These are phyloP conservation scores for Gasterosteus aculeatus DNA, from an alignment of 2,113 vertebrate genomes.

Conservation along the genomic window DNA sequence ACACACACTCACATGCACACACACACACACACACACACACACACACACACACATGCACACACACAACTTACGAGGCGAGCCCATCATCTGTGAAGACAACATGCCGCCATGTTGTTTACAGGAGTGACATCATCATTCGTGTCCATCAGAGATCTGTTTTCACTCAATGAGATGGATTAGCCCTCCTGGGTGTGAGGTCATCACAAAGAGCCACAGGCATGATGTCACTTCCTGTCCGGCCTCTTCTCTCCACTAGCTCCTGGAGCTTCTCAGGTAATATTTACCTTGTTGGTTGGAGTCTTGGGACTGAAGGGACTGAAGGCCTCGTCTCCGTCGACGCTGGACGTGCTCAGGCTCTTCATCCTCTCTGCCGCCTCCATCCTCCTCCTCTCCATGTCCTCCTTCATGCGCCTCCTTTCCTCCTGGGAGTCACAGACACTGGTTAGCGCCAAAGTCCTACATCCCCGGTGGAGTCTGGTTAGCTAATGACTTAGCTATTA, in stretches of 20 bases:
- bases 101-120: constrained; percentile 28
- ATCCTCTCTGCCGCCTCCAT: constrained; percentile 79
- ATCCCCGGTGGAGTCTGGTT: background rate
- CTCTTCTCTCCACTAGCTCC: background rate
- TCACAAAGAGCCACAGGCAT: background rate
- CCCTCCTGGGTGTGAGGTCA: background rate
- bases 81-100: constrained; percentile 66
- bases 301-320: constrained; percentile 78
- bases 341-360: constrained; percentile 76
- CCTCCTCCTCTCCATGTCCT: constrained; percentile 81
- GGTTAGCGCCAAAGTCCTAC: background rate
- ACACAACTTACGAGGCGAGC: constrained; percentile 71
- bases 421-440: constrained; percentile 70
- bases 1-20: constrained; percentile 11
- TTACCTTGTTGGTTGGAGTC: constrained; percentile 83
- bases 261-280: background rate
- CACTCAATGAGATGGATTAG: background rate
- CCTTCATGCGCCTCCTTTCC: constrained; percentile 80
- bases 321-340: constrained; percentile 72
- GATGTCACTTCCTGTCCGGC: background rate
- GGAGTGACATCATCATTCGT: background rate
- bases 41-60: constrained; percentile 15
- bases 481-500: background rate
- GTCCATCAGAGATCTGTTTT: background rate
- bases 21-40: constrained; percentile 31